Base-by-base conservation (phyloP, 2,113 vertebrate genomes). In the Anarrhichthys ocellatus region DNA sequence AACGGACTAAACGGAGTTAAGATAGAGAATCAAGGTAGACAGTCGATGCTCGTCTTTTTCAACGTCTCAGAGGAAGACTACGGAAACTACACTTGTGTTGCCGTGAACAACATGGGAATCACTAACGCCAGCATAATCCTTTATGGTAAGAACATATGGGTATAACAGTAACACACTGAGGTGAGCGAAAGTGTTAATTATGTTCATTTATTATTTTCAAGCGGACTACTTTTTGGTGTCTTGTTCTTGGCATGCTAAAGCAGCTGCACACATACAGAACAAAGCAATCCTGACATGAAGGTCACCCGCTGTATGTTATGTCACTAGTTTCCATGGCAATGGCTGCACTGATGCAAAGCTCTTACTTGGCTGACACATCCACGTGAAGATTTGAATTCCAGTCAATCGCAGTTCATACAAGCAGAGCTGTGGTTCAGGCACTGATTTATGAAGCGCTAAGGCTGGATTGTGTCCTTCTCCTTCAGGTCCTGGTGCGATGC, bases 31-130 rank as follows among this genome's bases (percentile, higher is more conserved):
- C 98, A 97, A 93, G 98, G 96, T 27, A 97, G 95, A 87, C 96
- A 97, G 87, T 99, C 98, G 0, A 96, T 97, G 32, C 95, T 99
- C 68, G 97, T 97, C 81, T 99, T 99, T 92, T 99, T 99, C 94
- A 99, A 99, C 0, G 98, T 99, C 80, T 99, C 98, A 0, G 98
- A 99, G 92, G 97, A 98, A 84, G 98, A 99, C 93, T 99, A 99
- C 0, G 98, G 98, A n/a, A 99, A 99, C 94, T 99, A 99, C 74
- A 99, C 98, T 0, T 99, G 98, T 0, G 97, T 99, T 85, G 98
- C 98, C 58, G 96, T 94, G 2, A 99, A 99, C 94, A 95, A 93
- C 81, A 96, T 99, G 94, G 98, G 98, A 34, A 97, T 96, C 87
- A 98, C 96, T 86, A 99, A 99, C 0, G 96, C 98, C 92, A 99